Evolutionary conservation across 2,888 invertebrate species (phyloP), one percentile per base, ranked within the genome.

Genomic region (Tenthredo livida): DNA sequence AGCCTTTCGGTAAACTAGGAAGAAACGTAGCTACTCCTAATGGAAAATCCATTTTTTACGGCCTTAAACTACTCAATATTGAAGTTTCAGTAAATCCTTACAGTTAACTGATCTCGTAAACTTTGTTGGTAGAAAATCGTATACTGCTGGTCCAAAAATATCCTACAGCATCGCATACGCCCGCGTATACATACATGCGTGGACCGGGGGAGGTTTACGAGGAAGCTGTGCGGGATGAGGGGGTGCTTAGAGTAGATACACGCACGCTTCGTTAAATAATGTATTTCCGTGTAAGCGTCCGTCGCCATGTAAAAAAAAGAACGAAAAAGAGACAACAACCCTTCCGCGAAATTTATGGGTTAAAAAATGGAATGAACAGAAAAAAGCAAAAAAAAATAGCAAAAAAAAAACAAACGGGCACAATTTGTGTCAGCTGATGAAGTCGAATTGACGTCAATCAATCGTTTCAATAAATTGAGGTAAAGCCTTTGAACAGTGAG

Each of bases 51-150:
- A 7, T 33, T 67, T 67, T 33, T 67, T 17, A 33, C 33, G 15
- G 33, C 67, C 33, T 15, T 33, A 5, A 29, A 33, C 29, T 72
- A 73, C 43, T n/a, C 21, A 21, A 73, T 1, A 9, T 47, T 21
- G 43, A 21, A 43, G 21, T 77, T 75, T n/a, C 4, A 77, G 78
- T 78, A 17, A 29, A 73, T 73, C n/a, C 43, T 21, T 12, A 3
- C 33, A 29, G n/a, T 15, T 54, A 17, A 33, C 47, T 33, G 15
- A 40, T 80, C 58, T 61, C 58, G 80, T 80, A 61, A 80, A 80
- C 58, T 80, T 80, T 80, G 40, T 80, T 80, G 61, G 61, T n/a
- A 61, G 58, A 61, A 61, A 37, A 37, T 80, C 80, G 33, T 50
- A 40, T 6, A n/a, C 10, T 70, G 80, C 61, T 61, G 21, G 40